Evolutionary conservation across 2,797 vertebrate species (phyloP).

Genomic region (Sebastolobus altivelis): DNA sequence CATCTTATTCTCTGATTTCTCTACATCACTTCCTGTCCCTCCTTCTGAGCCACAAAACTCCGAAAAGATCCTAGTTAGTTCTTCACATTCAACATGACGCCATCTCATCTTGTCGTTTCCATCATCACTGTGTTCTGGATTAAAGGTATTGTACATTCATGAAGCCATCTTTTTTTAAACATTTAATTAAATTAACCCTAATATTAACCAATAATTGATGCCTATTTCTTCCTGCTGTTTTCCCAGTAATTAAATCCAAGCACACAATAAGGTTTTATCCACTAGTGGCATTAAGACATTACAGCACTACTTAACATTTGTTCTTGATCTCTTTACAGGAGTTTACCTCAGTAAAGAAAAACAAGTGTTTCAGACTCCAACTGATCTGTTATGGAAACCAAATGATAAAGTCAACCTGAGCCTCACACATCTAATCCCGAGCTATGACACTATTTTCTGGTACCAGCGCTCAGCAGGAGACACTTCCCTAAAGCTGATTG

Average conservation of each 20-base stretch:
- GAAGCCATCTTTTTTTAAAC: neutral
- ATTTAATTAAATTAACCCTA: neutral
- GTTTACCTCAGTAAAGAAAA: constrained; percentile 39
- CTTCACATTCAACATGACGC: constrained; percentile 10
- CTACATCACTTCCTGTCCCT: constrained; percentile 33
- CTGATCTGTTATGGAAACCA: neutral
- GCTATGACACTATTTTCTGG: constrained; percentile 72
- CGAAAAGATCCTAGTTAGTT: neutral
- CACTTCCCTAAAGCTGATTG: constrained; percentile 55
- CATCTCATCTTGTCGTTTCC: neutral
- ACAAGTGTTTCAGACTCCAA: constrained; percentile 52
- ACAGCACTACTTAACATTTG: too few relatives aligned
- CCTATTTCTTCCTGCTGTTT: neutral
- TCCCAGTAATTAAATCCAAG: neutral
- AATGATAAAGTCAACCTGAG: constrained; percentile 23
- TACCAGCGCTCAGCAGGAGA: constrained; percentile 59
- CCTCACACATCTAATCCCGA: constrained; percentile 50
- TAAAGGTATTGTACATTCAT: constrained; percentile 6
- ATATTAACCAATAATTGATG: neutral
- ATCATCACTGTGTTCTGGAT: neutral
- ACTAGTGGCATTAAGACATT: neutral
- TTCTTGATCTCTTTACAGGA: constrained; percentile 27
- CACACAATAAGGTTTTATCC: neutral
- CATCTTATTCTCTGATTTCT: neutral
- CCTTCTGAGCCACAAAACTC: constrained; percentile 1